Base-by-base conservation (phyloP, 1,140 invertebrate genomes). In the Ditylenchus dipsaci region DNA sequence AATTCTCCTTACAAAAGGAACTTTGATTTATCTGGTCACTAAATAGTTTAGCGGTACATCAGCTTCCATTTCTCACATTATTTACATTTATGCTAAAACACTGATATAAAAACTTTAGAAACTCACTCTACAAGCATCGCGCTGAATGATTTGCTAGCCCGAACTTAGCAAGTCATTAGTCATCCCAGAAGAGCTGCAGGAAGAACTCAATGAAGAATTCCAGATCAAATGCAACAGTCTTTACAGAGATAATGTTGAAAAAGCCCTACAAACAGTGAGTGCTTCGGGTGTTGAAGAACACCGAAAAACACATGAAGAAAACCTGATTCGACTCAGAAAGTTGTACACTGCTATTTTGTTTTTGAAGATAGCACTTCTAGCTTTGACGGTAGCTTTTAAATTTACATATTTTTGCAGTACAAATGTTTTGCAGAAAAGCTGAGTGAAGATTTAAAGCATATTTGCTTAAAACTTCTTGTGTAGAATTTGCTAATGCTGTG, bases 301-400 rank as follows among this genome's bases (percentile, higher is more conserved):
- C 17, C 30, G 62, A 21, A 27, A 58, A 49, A 38, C 58, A 47
- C 64, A 57, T 27, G 75, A 75, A 59, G 53, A 78, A 29, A 29
- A 33, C 29, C n/a, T 53, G 21, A 17, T 29, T 3, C 53, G 47
- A 62, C 27, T 67, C n/a, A 15, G 38, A 5, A 43, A 30, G 9
- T 13, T 59, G 19, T 75, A 75, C 60, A 45, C 26, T 7, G 42
- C 69, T 43, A 77, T 75, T 74, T 72, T 49, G 49, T 66, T 29
- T 77, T 67, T 63, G 73, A 75, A 56, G 42, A 63, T 11, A 69
- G 74, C 42, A 29, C 69, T 17, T 45, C 58, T 29, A 33, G 11
- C 15, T 65, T 71, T 63, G 71, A 49, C 8, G 56, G 56, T 65
- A 65, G 7, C 23, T 65, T 65, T 57, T 38, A 38, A 26, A 72